Percentiles rank a stretch among this genome's conserved stretches.
These are phyloP conservation scores for Drosophila maculinotata DNA, from an alignment of 2,888 invertebrate species.

Conservation along the genomic window DNA sequence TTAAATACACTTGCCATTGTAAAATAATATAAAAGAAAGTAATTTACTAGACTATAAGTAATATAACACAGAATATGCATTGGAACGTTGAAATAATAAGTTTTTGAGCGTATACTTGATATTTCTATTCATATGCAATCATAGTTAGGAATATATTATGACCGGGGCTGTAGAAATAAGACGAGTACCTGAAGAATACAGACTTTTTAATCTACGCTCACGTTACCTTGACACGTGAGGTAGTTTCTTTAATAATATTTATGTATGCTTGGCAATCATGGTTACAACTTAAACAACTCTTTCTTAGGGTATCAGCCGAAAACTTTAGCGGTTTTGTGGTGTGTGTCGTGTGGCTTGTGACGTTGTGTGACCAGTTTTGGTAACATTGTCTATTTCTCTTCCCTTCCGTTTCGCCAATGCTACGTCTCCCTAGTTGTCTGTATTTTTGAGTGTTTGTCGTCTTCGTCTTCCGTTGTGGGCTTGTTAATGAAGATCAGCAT, in stretches of 20 bases:
- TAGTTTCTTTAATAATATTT: too few species aligned
- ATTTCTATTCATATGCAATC: too few species aligned
- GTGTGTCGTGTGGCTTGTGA: slow-evolving; percentile 46
- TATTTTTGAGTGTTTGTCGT: slow-evolving; percentile 30
- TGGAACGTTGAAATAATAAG: too few species aligned
- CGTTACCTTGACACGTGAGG: too few species aligned
- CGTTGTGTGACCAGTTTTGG: slow-evolving; percentile 71
- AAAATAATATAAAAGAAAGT: not conserved
- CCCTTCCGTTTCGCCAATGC: slow-evolving; percentile 19
- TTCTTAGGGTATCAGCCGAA: slow-evolving; percentile 44
- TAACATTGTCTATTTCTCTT: slow-evolving; percentile 46
- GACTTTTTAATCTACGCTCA: too few species aligned
- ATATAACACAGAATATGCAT: too few species aligned
- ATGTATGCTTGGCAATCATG: not conserved
- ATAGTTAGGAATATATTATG: too few species aligned
- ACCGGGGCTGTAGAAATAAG: too few species aligned
- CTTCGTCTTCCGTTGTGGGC: slow-evolving; percentile 55
- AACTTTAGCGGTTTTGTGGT: slow-evolving; percentile 32
- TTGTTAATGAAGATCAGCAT: slow-evolving; percentile 68
- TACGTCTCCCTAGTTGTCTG: slow-evolving; percentile 13
- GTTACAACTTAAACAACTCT: not conserved
- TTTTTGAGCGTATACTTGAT: too few species aligned
- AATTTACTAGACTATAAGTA: too few species aligned
- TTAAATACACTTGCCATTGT: slow-evolving; percentile 42
- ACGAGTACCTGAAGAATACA: too few species aligned